Evolutionary conservation across 2,797 vertebrate species (phyloP).

Genomic region (Pipistrellus nathusii): DNA sequence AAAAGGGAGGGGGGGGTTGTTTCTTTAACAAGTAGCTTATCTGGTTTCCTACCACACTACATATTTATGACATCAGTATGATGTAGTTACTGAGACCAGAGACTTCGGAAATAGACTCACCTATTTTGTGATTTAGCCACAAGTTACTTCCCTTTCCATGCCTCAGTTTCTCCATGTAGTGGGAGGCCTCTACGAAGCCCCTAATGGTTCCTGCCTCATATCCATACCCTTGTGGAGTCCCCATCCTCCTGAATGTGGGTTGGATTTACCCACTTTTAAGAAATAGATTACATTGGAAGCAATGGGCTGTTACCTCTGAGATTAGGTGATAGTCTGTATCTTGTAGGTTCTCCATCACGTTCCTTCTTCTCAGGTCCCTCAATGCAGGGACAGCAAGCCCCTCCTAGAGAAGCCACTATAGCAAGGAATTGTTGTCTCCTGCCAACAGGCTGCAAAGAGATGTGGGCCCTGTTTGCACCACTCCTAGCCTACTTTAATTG

Average conservation of each 20-base stretch:
- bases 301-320: background rate
- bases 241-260: background rate
- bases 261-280: background rate
- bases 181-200: background rate
- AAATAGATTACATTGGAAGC: background rate
- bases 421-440: background rate
- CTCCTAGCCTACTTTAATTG: background rate
- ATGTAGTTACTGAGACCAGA: background rate
- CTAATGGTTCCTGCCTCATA: background rate
- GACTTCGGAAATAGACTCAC: background rate
- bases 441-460: background rate
- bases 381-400: background rate
- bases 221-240: background rate
- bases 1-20: background rate
- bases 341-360: background rate
- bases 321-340: background rate
- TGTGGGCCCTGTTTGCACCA: background rate
- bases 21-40: background rate
- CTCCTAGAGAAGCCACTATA: background rate
- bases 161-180: background rate
- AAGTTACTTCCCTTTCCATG: background rate
- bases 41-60: background rate
- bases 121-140: background rate
- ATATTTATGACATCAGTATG: background rate
- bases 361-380: background rate